These are phyloP conservation scores for Actinostola sp. DNA, from an alignment of 92 coral and sea anemone genomes.

Conservation along the genomic window DNA sequence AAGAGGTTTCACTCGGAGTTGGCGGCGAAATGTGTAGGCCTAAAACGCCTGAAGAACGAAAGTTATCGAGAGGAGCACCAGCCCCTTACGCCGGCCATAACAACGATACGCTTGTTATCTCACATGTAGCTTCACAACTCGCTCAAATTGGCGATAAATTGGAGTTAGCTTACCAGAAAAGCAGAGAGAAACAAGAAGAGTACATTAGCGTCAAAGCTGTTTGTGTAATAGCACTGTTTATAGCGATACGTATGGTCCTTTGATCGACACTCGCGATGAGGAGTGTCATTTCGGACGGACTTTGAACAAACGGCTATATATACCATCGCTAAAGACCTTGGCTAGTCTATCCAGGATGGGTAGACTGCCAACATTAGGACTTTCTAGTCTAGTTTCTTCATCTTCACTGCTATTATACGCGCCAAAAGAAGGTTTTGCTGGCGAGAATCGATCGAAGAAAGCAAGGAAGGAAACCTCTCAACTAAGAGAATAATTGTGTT, in stretches of 20 bases:
- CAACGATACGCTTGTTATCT: slow-evolving; percentile 60
- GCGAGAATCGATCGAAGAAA: background rate
- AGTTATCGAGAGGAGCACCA: slow-evolving; percentile 33
- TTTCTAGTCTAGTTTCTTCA: slow-evolving; percentile 6
- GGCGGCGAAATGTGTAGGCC: slow-evolving; percentile 64
- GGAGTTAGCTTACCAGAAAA: slow-evolving; percentile 71
- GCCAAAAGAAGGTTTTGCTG: background rate
- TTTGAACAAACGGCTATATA: slow-evolving; percentile 19
- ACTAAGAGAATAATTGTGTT: too few species aligned
- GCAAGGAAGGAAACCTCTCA: too few species aligned
- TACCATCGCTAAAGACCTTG: slow-evolving; percentile 12
- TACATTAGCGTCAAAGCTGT: slow-evolving; percentile 63
- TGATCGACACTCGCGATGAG: slow-evolving; percentile 1
- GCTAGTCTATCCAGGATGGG: background rate
- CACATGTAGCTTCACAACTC: slow-evolving; percentile 81
- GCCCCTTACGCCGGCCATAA: slow-evolving; percentile 29
- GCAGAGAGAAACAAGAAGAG: slow-evolving; percentile 51
- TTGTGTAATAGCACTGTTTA: slow-evolving; percentile 70
- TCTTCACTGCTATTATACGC: background rate
- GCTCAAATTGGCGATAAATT: slow-evolving; percentile 87
- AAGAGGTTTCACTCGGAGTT: background rate
- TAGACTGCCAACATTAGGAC: background rate
- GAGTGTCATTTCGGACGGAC: slow-evolving; percentile 15
- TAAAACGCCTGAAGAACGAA: slow-evolving; percentile 35
- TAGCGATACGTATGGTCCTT: slow-evolving; percentile 66